A percentile compares a stretch with the other conserved stretches of the same genome.
Evolutionary conservation across 1,140 invertebrate genomes (phyloP).

Genomic region (Ephestia elutella): DNA sequence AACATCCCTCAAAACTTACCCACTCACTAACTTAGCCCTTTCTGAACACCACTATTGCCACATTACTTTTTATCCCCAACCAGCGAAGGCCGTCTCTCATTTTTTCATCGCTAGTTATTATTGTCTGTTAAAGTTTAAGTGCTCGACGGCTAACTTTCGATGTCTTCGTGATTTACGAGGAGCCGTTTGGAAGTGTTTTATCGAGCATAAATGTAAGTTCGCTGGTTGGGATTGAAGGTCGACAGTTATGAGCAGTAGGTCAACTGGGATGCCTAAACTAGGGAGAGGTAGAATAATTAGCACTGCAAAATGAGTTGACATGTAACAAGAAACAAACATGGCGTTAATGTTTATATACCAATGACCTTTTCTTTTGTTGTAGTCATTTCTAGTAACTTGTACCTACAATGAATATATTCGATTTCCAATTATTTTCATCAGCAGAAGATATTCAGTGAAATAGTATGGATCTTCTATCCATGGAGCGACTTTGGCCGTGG

Average conservation of each 20-base stretch:
- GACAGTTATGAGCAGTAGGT: constrained; percentile 42
- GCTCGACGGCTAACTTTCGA: constrained; percentile 70
- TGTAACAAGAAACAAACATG: no score
- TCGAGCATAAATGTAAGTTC: constrained; percentile 70
- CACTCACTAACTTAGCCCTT: constrained; percentile 66
- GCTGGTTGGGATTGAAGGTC: constrained; percentile 71
- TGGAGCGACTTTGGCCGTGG: not conserved
- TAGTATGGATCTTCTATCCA: not conserved
- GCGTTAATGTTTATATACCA: no score
- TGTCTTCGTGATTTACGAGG: constrained; percentile 69
- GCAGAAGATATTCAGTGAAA: not conserved
- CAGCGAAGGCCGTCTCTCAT: constrained; percentile 44
- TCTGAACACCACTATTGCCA: constrained; percentile 44
- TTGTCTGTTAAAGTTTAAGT: constrained; percentile 73
- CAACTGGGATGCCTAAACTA: constrained; percentile 21
- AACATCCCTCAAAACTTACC: constrained; percentile 66
- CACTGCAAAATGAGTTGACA: no score
- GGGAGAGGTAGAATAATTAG: not conserved
- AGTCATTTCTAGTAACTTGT: no score
- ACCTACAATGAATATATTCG: no score
- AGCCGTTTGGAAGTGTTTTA: constrained; percentile 69
- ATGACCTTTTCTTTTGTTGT: no score
- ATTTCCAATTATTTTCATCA: no score
- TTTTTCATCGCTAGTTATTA: constrained; percentile 69
- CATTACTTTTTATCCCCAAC: constrained; percentile 66